Evolutionary conservation across 2,888 invertebrate genomes (phyloP).

Genomic region (Erebia ligea): DNA sequence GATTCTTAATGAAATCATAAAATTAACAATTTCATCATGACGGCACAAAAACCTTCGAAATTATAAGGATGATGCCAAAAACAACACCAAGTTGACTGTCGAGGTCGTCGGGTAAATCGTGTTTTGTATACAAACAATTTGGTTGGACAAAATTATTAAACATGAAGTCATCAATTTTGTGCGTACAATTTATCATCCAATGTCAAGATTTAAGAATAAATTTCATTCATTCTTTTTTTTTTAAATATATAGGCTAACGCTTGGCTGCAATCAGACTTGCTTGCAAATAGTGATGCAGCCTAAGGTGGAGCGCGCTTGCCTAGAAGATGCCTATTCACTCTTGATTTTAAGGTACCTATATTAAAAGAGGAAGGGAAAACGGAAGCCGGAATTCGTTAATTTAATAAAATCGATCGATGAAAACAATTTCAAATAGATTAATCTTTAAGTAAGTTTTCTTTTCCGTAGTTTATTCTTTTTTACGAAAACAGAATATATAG

Average conservation of each 20-base stretch:
- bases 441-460: too few relatives aligned
- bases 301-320: too few relatives aligned
- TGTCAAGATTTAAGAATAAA: background rate
- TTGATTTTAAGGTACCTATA: too few relatives aligned
- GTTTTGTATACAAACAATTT: constrained; percentile 32
- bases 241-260: too few relatives aligned
- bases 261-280: too few relatives aligned
- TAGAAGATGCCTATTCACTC: too few relatives aligned
- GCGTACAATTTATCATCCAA: constrained; percentile 8
- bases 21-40: constrained; percentile 37
- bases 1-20: constrained; percentile 30
- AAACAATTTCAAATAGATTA: too few relatives aligned
- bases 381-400: too few relatives aligned
- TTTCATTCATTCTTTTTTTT: background rate
- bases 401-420: background rate
- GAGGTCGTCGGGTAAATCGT: constrained; percentile 29
- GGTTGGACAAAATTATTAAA: constrained; percentile 32
- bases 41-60: constrained; percentile 38
- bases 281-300: too few relatives aligned
- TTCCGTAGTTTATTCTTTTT: too few relatives aligned
- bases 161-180: constrained; percentile 34
- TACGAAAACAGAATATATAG: too few relatives aligned
- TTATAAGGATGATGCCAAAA: constrained; percentile 39
- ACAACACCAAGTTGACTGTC: constrained; percentile 35
- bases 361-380: too few relatives aligned